These are phyloP conservation scores for Margarornis squamiger DNA, from an alignment of 2,797 vertebrate genomes.

Conservation along the genomic window DNA sequence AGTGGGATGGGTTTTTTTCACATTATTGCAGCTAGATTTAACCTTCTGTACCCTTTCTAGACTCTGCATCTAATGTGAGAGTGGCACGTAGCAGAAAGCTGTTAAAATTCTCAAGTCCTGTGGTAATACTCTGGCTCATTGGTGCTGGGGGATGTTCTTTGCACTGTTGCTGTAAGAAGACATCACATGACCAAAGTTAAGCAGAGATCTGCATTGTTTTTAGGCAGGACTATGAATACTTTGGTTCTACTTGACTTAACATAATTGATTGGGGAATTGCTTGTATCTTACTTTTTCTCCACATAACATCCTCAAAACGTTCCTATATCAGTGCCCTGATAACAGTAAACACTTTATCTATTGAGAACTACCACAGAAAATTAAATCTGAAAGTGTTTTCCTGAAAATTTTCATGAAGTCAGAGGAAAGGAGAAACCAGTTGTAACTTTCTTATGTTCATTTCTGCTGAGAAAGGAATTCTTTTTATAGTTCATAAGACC, in stretches of 20 bases:
- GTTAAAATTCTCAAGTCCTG: conserved; percentile 3
- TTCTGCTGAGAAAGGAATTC: not conserved
- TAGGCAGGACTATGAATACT: not conserved
- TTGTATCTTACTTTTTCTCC: not conserved
- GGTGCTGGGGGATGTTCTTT: not conserved
- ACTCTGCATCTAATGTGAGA: not conserved
- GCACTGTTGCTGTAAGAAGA: not conserved
- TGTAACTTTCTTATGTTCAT: not conserved
- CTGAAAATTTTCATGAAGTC: not conserved
- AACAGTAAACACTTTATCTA: not conserved
- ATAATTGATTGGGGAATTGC: not conserved
- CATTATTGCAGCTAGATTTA: not conserved
- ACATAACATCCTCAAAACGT: not conserved
- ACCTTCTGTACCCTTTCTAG: not conserved
- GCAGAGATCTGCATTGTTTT: not conserved
- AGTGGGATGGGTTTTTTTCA: not conserved
- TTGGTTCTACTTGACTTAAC: not conserved
- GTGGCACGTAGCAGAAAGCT: not conserved
- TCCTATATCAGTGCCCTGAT: not conserved
- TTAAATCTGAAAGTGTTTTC: not conserved
- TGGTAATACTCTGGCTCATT: not conserved
- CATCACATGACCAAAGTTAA: not conserved
- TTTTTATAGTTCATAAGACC: not conserved
- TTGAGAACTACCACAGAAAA: not conserved
- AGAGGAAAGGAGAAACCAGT: not conserved